These are phyloP conservation scores for Peromyscus californicus DNA, from an alignment of 2,113 vertebrate genomes.

Conservation along the genomic window DNA sequence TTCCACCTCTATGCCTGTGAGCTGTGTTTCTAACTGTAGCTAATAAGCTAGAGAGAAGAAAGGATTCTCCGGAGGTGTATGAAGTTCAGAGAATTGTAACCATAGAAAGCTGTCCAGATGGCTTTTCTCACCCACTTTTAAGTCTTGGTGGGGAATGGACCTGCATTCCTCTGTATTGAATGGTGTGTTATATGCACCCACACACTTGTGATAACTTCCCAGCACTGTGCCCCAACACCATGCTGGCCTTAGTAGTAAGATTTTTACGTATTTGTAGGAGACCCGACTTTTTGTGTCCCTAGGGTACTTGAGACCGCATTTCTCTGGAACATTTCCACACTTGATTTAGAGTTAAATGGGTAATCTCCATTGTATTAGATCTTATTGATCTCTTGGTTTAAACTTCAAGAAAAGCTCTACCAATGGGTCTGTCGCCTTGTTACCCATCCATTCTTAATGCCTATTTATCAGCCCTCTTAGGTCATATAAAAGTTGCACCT, in stretches of 20 bases:
- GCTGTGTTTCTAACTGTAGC: not conserved
- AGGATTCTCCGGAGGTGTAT: slow-evolving; percentile 54
- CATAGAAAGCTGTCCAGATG: slow-evolving; percentile 2
- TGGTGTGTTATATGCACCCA: not conserved
- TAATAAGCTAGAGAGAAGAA: slow-evolving; percentile 31
- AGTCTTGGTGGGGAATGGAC: not conserved
- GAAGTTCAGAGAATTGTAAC: slow-evolving; percentile 41
- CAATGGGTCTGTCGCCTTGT: not conserved
- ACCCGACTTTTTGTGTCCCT: not conserved
- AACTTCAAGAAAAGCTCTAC: slow-evolving; percentile 31
- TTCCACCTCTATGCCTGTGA: not conserved
- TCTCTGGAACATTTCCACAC: slow-evolving; percentile 45
- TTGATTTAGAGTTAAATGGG: slow-evolving; percentile 3
- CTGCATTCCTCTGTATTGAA: slow-evolving; percentile 48
- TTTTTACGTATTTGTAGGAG: not conserved
- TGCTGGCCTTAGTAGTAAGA: slow-evolving; percentile 18
- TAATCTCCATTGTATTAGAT: not conserved
- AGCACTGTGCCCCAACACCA: not conserved
- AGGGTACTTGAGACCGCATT: not conserved
- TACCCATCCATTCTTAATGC: slow-evolving; percentile 26
- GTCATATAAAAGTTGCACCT: slow-evolving; percentile 69
- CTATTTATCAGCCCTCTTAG: slow-evolving; percentile 41
- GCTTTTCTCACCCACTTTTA: slow-evolving; percentile 3
- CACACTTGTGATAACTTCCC: not conserved
- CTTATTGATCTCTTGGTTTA: slow-evolving; percentile 31